phyloP scores from a whole-genome alignment of 2,113 vertebrate genomes.

The Puntigrus tetrazona region DNA sequence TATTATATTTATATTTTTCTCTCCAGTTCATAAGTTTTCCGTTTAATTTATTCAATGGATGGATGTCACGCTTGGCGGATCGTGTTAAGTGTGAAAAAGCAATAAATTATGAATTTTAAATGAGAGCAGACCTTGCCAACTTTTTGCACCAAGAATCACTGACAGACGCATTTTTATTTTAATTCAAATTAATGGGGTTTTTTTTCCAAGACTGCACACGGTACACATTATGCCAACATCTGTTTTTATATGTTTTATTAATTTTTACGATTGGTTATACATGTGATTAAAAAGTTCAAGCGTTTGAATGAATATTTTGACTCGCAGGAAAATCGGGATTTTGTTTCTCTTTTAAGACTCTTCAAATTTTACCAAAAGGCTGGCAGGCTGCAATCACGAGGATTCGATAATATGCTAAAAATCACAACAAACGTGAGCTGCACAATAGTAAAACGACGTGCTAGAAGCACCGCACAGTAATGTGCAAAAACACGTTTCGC shows the following conservation, averaged over 20 bases:
- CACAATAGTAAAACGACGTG: too few species aligned
- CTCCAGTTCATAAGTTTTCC: background rate
- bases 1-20: too few species aligned
- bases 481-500: too few species aligned
- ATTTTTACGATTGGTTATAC: background rate
- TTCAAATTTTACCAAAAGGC: too few species aligned
- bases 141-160: background rate
- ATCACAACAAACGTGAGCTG: background rate
- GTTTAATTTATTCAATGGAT: background rate
- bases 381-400: too few species aligned
- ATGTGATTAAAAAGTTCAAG: background rate
- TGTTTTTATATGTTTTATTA: background rate
- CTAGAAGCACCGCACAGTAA: too few species aligned
- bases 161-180: background rate
- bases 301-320: background rate
- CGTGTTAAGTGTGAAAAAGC: background rate
- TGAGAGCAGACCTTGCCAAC: slow-evolving; percentile 21
- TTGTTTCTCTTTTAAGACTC: background rate
- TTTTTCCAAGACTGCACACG: background rate
- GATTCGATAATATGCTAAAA: background rate
- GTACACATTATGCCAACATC: background rate
- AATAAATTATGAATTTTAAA: slow-evolving; percentile 10
- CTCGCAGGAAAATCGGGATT: too few species aligned
- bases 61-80: background rate
- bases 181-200: background rate